Conservation (phyloP, 2,113 vertebrate species). For the Jaculus jaculus region DNA sequence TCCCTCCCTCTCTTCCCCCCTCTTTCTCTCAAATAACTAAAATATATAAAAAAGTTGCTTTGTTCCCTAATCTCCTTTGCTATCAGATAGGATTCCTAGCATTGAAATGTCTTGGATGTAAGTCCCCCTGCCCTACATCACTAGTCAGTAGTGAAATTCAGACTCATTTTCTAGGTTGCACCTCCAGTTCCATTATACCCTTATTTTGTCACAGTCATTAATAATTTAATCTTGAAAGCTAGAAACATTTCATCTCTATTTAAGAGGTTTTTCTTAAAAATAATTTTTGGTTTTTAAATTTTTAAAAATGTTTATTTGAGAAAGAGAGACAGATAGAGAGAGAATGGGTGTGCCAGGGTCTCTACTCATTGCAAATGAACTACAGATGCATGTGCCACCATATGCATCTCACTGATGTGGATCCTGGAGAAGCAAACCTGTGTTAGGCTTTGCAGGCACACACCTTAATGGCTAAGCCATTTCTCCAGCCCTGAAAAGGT, state of each 20-base stretch:
- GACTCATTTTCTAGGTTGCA: neutral
- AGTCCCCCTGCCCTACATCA: rapidly evolving
- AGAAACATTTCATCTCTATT: neutral
- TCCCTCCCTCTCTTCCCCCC: too few species aligned
- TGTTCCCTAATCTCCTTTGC: neutral
- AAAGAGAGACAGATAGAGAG: too few species aligned
- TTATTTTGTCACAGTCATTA: neutral
- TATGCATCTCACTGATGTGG: too few species aligned
- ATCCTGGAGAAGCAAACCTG: too few species aligned
- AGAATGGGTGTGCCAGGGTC: too few species aligned
- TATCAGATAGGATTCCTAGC: neutral
- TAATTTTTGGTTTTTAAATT: neutral
- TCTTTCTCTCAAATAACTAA: too few species aligned
- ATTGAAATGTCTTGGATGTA: neutral
- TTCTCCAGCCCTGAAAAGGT: neutral
- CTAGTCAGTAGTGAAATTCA: neutral
- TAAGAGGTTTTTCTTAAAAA: conserved; percentile 24
- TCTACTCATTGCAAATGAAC: too few species aligned
- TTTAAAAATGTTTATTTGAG: too few species aligned
- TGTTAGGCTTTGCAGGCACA: too few species aligned
- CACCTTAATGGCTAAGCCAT: too few species aligned
- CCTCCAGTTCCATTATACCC: rapidly evolving
- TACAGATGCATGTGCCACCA: too few species aligned
- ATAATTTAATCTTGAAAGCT: neutral
- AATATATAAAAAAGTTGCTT: too few species aligned